A percentile compares a stretch with the other conserved stretches of the same genome.
phyloP scores from a whole-genome alignment of 2,113 vertebrate species.

The Delphinus delphis region DNA sequence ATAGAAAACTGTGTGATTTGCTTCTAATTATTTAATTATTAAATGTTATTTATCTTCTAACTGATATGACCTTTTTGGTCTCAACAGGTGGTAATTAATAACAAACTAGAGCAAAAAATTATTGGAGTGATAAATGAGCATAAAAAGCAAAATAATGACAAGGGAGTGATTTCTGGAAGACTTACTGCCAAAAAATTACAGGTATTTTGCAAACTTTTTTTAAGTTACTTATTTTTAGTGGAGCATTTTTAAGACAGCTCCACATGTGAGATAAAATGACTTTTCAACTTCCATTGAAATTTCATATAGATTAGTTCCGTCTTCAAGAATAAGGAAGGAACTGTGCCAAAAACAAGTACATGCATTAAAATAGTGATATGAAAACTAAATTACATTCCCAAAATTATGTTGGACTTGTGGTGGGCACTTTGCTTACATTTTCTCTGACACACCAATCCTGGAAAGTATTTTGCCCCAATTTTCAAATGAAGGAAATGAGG shows the following conservation, averaged over 20 bases:
- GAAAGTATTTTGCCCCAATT: background rate
- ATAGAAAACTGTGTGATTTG: background rate
- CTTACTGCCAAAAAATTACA: conserved; percentile 95
- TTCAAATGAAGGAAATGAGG: background rate
- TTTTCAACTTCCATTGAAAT: background rate
- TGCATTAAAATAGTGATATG: background rate
- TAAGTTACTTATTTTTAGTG: background rate
- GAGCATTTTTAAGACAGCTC: background rate
- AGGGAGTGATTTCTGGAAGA: conserved; percentile 92
- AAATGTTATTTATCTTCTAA: conserved; percentile 30
- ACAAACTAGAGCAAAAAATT: conserved; percentile 93
- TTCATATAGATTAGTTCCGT: background rate
- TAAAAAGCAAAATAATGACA: conserved; percentile 89
- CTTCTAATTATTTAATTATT: background rate
- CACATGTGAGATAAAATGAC: background rate
- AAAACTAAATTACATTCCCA: background rate
- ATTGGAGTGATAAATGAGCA: conserved; percentile 95
- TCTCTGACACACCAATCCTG: background rate
- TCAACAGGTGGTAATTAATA: conserved; percentile 92
- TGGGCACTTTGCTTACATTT: background rate
- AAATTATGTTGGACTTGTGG: background rate
- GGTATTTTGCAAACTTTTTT: conserved; percentile 83
- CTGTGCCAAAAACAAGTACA: background rate
- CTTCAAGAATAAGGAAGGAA: background rate
- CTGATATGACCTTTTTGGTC: conserved; percentile 7